Percentiles rank a stretch among this genome's conserved stretches.
Evolutionary conservation across 1,140 invertebrate species (phyloP).

Genomic region (Hyphantria cunea): DNA sequence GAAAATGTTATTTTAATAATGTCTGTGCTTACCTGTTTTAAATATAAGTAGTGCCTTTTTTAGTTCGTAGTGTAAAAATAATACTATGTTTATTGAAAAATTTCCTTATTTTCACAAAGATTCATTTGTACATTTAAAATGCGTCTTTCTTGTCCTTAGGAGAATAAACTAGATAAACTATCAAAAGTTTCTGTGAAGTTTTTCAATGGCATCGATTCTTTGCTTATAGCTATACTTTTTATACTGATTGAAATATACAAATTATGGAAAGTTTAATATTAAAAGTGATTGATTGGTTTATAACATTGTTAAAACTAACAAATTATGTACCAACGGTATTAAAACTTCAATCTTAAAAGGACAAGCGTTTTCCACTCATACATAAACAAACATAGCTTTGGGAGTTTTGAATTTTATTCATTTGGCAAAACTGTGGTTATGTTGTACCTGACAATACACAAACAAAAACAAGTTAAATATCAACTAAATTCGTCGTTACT

Average conservation of each 20-base stretch:
- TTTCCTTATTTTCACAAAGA: background rate
- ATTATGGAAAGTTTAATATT: no score
- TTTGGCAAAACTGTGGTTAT: background rate
- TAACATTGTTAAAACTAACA: no score
- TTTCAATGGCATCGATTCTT: no score
- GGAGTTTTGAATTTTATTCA: no score
- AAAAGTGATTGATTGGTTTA: no score
- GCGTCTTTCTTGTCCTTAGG: background rate
- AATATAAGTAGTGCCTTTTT: background rate
- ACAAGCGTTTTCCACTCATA: no score
- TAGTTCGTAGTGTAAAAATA: background rate
- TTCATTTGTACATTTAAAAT: background rate
- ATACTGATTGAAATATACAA: no score
- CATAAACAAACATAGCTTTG: no score
- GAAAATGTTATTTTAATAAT: background rate
- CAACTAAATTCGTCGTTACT: constrained; percentile 27
- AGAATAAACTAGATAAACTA: background rate
- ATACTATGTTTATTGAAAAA: background rate
- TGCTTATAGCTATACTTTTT: no score
- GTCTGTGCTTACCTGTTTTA: background rate
- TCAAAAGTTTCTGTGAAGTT: no score
- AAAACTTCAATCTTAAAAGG: no score
- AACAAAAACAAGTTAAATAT: constrained; percentile 15
- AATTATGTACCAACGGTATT: background rate
- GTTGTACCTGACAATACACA: constrained; percentile 11